Base-by-base conservation (phyloP, 2,888 invertebrate species). In the Notocelia uddmanniana region DNA sequence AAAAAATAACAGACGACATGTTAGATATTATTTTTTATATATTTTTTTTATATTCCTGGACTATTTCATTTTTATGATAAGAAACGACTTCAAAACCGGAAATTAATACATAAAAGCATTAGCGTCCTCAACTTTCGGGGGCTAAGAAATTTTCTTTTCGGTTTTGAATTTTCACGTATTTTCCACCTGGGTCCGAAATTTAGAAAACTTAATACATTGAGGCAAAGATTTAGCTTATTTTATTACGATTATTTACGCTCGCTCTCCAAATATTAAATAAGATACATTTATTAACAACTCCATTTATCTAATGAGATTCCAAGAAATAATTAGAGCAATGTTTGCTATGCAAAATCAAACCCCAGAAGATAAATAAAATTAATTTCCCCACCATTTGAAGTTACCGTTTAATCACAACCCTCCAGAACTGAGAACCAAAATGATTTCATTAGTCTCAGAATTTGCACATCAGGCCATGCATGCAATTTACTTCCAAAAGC, bases 361-460 rank as follows among this genome's bases (percentile, higher is more conserved):
- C 85, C 82, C 80, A 79, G 75, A 78, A 80, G 83, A 81, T 83
- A 81, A 81, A 83, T 82, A 79, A 82, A 87, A 82, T 81, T 85
- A 85, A 83, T 83, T 86, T 85, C 85, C 83, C 81, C 82, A 73
- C 82, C 83, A 84, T 86, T 86, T 80, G 83, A 83, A 83, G 80
- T 78, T 72, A 76, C 73, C 81, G 81, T 83, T 81, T 89, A 88
- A 90, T 91, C 90, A 88, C 81, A 77, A 84, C 86, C 89, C 89
- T 84, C 83, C 80, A 80, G 77, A 67, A 59, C 77, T 83, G 79
- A 78, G 81, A 82, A 79, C 82, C 84, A 88, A 86, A 64, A 89
- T 89, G 89, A 90, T 89, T 90, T 89, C 88, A 91, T 91, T 91
- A 90, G 84, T 79, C 79, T 79, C 80, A 81, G 81, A 81, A 85